Conservation (phyloP, 2,888 invertebrate species). For the Scrobipalpa atriplicella region DNA sequence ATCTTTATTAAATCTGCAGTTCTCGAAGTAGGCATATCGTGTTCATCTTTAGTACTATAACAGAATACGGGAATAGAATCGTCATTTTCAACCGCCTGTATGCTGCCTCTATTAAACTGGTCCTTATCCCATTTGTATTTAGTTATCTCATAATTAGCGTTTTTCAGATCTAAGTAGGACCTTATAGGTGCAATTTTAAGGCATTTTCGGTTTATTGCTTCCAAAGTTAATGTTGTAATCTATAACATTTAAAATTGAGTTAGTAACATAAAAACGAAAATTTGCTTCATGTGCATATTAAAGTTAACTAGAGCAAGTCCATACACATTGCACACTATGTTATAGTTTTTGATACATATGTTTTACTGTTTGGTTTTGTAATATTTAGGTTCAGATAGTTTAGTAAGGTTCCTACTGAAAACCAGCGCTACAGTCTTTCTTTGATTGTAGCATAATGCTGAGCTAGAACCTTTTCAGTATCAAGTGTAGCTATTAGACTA, state of each 20-base stretch:
- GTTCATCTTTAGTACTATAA: conserved; percentile 55
- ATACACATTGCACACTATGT: too few species aligned
- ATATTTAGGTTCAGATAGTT: too few species aligned
- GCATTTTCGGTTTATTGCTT: conserved; percentile 48
- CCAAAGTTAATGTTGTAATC: conserved; percentile 57
- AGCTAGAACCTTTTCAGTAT: too few species aligned
- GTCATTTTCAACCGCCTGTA: conserved; percentile 38
- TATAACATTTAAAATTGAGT: conserved; percentile 38
- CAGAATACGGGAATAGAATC: conserved; percentile 53
- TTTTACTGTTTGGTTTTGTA: too few species aligned
- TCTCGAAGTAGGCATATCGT: conserved; percentile 40
- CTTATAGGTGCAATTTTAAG: conserved; percentile 54
- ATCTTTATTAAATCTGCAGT: conserved; percentile 25
- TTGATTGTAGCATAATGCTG: too few species aligned
- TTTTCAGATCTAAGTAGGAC: conserved; percentile 52
- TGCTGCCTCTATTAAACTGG: conserved; percentile 44
- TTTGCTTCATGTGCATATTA: too few species aligned
- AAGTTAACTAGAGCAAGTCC: too few species aligned
- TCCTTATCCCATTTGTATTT: conserved; percentile 59
- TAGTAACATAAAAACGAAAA: too few species aligned
- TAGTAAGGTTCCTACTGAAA: too few species aligned
- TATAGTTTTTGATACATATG: too few species aligned
- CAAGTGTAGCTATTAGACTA: too few species aligned
- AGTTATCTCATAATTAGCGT: conserved; percentile 53
- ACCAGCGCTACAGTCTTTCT: too few species aligned